Evolutionary conservation across 2,797 vertebrate genomes (phyloP), one percentile per base, ranked within the genome.

Genomic region (Telmatherina bonti): DNA sequence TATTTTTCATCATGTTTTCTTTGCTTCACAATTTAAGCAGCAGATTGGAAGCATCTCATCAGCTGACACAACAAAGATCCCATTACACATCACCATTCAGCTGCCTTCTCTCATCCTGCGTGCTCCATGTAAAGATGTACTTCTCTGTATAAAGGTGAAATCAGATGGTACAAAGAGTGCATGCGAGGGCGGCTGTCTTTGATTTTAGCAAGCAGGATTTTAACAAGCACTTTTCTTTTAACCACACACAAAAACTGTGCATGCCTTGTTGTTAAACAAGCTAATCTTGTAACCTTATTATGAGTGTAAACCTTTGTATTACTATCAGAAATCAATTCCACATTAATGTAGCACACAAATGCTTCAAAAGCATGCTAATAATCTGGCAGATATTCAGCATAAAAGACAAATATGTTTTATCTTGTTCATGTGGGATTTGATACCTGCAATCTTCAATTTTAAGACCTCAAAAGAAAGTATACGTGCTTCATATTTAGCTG

Each of bases 1-100:
- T 85, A 86, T 87, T 86, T n/a, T 84, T 74, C 64, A 30, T 20
- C 9, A 6, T 15, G 49, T 61, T 33, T 47, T 62, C 58, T 72
- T 43, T 29, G 47, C 62, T 27, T 1, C 20, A 38, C 57, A 22
- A 61, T 54, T 47, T 52, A 41, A 52, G 43, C 35, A 12, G 35
- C 70, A 62, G 51, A 67, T 4, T 43, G 54, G 45, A 52, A 67
- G 80, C 73, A 66, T 78, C 76, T 85, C 63, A 75, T 75, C 63
- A 38, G 66, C 26, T 41, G 30, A 59, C 59, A 63, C 15, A 62
- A 58, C 47, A 47, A 87, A 84, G 79, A 83, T 71, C 63, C 4
- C 51, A 51, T 76, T 70, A 27, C 62, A 15, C 72, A 60, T 81
- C 51, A 29, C 70, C 62, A 60, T 72, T 68, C 13, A 22, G 68